These are phyloP conservation scores for Heterocephalus glaber DNA, from an alignment of 2,113 vertebrate genomes.

Conservation along the genomic window DNA sequence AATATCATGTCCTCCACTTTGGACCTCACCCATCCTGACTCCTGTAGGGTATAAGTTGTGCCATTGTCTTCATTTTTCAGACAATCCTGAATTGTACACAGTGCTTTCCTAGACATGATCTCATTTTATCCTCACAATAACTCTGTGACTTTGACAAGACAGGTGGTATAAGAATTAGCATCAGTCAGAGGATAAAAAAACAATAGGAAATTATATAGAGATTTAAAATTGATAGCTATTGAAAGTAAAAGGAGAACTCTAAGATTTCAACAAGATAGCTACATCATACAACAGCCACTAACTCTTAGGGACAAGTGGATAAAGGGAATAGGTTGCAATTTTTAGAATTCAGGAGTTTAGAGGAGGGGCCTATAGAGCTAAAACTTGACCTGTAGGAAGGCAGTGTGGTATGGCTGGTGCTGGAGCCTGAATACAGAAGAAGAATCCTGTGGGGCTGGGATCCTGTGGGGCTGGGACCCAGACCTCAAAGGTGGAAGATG, in stretches of 20 bases:
- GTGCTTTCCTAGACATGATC: constrained; percentile 47
- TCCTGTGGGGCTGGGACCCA: background rate
- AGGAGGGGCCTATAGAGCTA: background rate
- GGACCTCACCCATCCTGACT: background rate
- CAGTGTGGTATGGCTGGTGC: accelerated
- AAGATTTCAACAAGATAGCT: background rate
- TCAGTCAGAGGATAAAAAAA: constrained; percentile 26
- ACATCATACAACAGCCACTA: background rate
- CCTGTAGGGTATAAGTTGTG: too few relatives aligned
- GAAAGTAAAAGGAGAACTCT: background rate
- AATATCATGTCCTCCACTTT: background rate
- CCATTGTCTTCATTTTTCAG: background rate
- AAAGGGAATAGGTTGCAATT: background rate
- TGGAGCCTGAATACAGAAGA: background rate
- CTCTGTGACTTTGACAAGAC: background rate
- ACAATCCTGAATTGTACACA: background rate
- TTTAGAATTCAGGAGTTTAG: background rate
- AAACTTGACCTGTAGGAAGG: background rate
- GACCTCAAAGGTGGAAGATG: background rate
- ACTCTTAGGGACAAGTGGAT: background rate
- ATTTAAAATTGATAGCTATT: background rate
- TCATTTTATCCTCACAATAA: constrained; percentile 52
- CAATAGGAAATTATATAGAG: background rate
- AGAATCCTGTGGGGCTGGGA: background rate
- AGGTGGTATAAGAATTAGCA: background rate